These are phyloP conservation scores for Physella acuta DNA, from an alignment of 1,140 invertebrate species.

Conservation along the genomic window DNA sequence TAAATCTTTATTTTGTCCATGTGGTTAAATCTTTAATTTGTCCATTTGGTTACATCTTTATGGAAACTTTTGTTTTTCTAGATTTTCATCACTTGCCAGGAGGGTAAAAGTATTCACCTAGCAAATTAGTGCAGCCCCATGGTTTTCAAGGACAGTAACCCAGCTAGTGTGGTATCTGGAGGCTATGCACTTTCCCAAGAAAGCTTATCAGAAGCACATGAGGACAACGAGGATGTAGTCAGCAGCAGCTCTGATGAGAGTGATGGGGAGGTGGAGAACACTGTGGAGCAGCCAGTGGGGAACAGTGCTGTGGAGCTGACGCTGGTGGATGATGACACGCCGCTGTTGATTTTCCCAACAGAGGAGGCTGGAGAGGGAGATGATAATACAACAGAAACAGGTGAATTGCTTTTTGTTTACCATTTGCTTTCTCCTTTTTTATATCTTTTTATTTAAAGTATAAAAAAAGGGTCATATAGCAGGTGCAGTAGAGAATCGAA, in stretches of 20 bases:
- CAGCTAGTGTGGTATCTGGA: neutral
- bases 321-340: slow-evolving; percentile 45
- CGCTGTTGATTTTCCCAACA: slow-evolving; percentile 31
- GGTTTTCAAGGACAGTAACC: neutral
- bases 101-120: neutral
- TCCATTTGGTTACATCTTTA: no score
- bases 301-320: slow-evolving; percentile 33
- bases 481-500: no score
- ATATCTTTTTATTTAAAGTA: neutral
- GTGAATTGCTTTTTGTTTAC: no score
- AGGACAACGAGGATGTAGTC: no score
- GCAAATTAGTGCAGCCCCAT: neutral
- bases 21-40: no score
- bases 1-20: no score
- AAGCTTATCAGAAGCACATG: no score
- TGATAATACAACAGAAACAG: slow-evolving; percentile 19
- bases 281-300: slow-evolving; percentile 19
- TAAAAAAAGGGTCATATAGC: neutral
- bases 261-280: slow-evolving; percentile 30
- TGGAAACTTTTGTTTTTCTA: no score
- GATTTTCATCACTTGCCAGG: slow-evolving; percentile 9
- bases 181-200: neutral
- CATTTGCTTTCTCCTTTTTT: neutral
- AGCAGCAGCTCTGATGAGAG: slow-evolving; percentile 37
- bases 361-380: slow-evolving; percentile 36